Conservation (phyloP, 2,797 vertebrate genomes). For the Cynopterus sphinx region DNA sequence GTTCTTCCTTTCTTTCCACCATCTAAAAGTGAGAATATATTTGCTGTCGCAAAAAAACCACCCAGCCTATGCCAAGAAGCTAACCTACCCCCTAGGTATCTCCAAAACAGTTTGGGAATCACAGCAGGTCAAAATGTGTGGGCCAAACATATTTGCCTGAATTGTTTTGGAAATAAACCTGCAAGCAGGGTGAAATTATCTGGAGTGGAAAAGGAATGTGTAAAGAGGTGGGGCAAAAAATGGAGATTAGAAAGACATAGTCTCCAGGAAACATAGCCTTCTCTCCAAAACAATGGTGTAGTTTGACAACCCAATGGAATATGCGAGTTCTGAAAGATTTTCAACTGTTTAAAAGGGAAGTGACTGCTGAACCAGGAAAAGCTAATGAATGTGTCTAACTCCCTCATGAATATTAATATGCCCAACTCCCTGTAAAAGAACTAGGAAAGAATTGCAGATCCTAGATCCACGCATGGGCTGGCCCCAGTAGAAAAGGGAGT, state of each 20-base stretch:
- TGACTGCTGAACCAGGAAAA: background rate
- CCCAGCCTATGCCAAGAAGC: background rate
- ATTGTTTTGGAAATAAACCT: conserved; percentile 64
- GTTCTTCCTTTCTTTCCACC: background rate
- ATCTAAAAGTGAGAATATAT: background rate
- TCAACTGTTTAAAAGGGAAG: conserved; percentile 3
- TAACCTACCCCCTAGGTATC: background rate
- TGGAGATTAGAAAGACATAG: background rate
- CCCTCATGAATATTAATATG: background rate
- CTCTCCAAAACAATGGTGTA: conserved; percentile 16
- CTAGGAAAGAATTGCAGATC: background rate
- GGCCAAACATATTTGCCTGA: background rate
- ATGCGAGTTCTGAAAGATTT: conserved; percentile 33
- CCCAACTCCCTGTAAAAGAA: background rate
- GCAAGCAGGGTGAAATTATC: background rate
- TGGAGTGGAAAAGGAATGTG: background rate
- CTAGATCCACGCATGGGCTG: background rate
- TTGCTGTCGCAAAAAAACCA: background rate
- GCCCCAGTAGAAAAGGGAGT: background rate
- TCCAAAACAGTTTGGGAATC: background rate
- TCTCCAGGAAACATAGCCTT: background rate
- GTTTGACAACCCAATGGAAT: background rate
- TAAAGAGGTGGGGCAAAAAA: background rate
- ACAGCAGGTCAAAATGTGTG: background rate
- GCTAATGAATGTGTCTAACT: background rate